Conservation (phyloP, 2,113 vertebrate genomes). For the Ondatra zibethicus region DNA sequence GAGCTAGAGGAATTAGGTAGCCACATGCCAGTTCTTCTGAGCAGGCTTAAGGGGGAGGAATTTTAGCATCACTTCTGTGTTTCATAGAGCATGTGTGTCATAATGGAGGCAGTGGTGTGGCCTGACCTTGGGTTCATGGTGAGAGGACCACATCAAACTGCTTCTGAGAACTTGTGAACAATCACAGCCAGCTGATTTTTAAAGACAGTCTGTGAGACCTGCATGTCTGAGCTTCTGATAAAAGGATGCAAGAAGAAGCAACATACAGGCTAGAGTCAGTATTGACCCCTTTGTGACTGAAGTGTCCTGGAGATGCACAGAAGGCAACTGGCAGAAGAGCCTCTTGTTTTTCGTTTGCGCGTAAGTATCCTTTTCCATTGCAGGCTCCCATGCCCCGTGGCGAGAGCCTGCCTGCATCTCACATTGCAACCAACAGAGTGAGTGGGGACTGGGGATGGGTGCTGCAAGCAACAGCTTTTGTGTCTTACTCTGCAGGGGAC, state of each 20-base stretch:
- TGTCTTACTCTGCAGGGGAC: slow-evolving; percentile 12
- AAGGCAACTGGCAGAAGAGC: not conserved
- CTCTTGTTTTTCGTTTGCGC: rapidly evolving
- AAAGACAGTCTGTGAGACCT: not conserved
- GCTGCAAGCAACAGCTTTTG: slow-evolving; percentile 11
- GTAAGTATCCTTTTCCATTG: rapidly evolving
- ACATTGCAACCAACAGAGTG: not conserved
- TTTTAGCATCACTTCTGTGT: not conserved
- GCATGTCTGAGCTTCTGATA: not conserved
- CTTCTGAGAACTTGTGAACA: not conserved
- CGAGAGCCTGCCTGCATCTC: too few relatives aligned
- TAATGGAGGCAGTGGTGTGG: not conserved
- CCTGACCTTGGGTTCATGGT: not conserved
- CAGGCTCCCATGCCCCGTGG: not conserved
- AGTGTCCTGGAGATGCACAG: not conserved
- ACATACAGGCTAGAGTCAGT: rapidly evolving
- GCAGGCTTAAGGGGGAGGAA: not conserved
- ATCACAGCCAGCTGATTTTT: not conserved
- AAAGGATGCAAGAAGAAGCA: not conserved
- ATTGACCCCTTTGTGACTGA: rapidly evolving
- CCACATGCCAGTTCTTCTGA: not conserved
- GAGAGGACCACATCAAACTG: not conserved
- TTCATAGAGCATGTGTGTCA: not conserved
- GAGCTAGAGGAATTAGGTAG: not conserved
- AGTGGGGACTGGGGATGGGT: rapidly evolving